Base-by-base conservation (phyloP, 2,888 invertebrate species). In the Parascotia fuliginaria region DNA sequence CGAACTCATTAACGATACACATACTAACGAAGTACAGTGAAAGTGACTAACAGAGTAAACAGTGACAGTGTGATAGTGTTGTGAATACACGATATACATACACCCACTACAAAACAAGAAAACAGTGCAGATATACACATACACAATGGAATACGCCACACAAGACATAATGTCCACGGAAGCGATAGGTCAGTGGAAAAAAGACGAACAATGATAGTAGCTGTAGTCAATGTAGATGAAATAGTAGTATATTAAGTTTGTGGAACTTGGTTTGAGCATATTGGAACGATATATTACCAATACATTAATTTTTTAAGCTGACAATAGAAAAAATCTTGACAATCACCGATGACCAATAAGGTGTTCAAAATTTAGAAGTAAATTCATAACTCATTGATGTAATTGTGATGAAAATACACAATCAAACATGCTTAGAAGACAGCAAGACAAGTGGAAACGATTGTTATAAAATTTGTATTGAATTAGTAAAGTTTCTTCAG, bases 111-210 rank as follows among this genome's bases (percentile, higher is more conserved):
- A 39, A 61, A 44, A 58, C 63, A 62, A 16, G 50, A 42, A 49
- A 54, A 57, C 29, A 53, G 59, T 63, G 55, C 46, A 39, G 40
- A 56, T 38, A 73, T 65, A 65, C 59, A 69, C 62, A 77, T 58
- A 73, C 79, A 85, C 73, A 66, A 89, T 87, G 88, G 80, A 80
- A 84, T 83, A 82, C 75, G 64, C 80, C 66, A 84, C 81, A 79
- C 52, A 55, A 44, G 82, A 85, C 73, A 83, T 82, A 71, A 79
- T 90, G 85, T 82, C 81, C 54, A 70, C 77, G 63, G 90, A 89
- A 69, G 89, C 89, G 50, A 83, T 91, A 90, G 91, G 91, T 91
- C 85, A 89, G 90, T 90, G 77, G 38, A 52, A 58, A 45, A 47
- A 39, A 46, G 63, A 64, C 57, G 61, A 62, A 70, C 67, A 70